phyloP scores from a whole-genome alignment of 2,888 invertebrate species.

The Chaitophorus viminalis region DNA sequence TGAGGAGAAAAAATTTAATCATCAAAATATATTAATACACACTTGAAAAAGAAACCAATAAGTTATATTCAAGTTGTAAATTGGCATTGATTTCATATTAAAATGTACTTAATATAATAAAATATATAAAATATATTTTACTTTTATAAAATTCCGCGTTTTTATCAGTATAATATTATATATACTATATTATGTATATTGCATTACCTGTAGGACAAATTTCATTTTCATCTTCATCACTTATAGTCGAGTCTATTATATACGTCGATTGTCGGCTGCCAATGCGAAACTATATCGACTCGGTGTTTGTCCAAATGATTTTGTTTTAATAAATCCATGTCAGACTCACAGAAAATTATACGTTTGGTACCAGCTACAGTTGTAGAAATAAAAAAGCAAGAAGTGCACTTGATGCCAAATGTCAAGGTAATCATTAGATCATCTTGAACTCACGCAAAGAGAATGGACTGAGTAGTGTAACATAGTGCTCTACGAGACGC shows the following conservation, averaged over 20 bases:
- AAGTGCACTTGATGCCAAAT: constrained; percentile 46
- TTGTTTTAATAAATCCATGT: constrained; percentile 2
- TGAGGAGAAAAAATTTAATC: too few species aligned
- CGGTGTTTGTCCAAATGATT: background rate
- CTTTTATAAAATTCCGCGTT: too few species aligned
- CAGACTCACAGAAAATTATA: background rate
- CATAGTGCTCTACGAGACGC: background rate
- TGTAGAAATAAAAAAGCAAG: background rate
- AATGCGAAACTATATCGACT: constrained; percentile 6
- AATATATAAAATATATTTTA: too few species aligned
- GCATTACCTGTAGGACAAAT: constrained; percentile 14
- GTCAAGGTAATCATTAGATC: constrained; percentile 52
- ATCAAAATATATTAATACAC: background rate
- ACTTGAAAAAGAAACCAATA: background rate
- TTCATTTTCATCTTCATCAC: constrained; percentile 16
- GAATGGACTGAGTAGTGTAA: constrained; percentile 14
- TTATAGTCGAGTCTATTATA: background rate
- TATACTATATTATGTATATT: background rate
- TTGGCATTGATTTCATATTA: background rate
- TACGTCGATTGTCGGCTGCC: background rate
- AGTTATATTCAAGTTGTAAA: background rate
- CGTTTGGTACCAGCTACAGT: background rate
- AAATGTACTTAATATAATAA: too few species aligned
- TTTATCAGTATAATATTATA: background rate
- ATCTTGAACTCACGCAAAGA: constrained; percentile 33